A percentile compares a stretch with the other conserved stretches of the same genome.
phyloP scores from a whole-genome alignment of 2,888 invertebrate genomes.

The Rhagonycha fulva region DNA sequence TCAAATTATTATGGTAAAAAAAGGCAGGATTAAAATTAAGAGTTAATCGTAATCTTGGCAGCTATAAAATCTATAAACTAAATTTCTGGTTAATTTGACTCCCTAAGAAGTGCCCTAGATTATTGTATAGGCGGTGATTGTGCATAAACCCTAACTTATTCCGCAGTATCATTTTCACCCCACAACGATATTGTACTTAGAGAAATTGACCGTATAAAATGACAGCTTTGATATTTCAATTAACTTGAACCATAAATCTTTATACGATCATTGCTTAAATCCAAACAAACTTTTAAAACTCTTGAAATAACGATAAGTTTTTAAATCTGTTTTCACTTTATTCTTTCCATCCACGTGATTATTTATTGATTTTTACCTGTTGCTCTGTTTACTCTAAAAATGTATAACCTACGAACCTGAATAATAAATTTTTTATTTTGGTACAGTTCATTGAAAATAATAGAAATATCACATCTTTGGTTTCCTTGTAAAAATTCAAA shows the following conservation, averaged over 20 bases:
- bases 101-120: conserved; percentile 7
- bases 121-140: conserved; percentile 2
- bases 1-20: not conserved
- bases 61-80: not conserved
- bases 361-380: conserved; percentile 25
- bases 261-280: not conserved
- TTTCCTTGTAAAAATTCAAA: not conserved
- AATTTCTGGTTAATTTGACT: conserved; percentile 21
- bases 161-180: conserved; percentile 1
- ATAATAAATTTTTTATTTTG: not conserved
- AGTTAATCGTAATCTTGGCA: not conserved
- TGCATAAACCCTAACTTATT: conserved; percentile 6
- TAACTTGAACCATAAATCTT: not conserved
- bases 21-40: no score
- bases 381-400: conserved; percentile 10
- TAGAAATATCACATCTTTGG: no score
- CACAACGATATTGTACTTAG: conserved; percentile 2
- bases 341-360: conserved; percentile 22
- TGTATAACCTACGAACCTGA: not conserved
- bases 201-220: not conserved
- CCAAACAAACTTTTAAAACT: not conserved
- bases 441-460: not conserved
- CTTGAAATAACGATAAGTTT: not conserved
- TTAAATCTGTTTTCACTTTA: conserved; percentile 9
- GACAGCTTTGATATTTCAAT: conserved; percentile 8